Percentiles rank a stretch among this genome's conserved stretches.
Conservation (phyloP, 2,888 invertebrate species). For the Salpingus planirostris region DNA sequence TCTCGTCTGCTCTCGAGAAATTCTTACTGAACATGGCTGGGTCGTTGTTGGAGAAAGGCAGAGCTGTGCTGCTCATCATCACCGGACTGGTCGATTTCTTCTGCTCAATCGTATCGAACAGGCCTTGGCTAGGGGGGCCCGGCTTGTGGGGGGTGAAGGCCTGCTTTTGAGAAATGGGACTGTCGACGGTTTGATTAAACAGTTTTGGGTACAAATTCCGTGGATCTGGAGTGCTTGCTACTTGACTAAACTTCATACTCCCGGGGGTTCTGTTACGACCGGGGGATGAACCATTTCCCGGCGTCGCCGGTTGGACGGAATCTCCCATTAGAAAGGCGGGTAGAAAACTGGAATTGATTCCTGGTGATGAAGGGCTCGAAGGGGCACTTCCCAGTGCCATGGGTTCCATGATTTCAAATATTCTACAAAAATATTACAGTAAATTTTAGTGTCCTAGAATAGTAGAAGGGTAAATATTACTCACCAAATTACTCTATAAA, state of each 20-base stretch:
- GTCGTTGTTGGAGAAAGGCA: constrained; percentile 18
- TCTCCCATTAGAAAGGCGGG: constrained; percentile 75
- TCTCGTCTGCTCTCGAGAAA: constrained; percentile 30
- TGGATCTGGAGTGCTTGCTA: constrained; percentile 23
- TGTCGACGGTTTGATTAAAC: constrained; percentile 33
- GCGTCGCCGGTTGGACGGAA: constrained; percentile 44
- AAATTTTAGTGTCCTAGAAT: no score
- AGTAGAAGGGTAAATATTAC: no score
- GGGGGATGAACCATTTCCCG: constrained; percentile 29
- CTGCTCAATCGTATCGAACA: constrained; percentile 54
- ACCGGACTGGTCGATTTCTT: constrained; percentile 24
- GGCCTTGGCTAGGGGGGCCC: constrained; percentile 60
- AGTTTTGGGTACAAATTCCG: constrained; percentile 32
- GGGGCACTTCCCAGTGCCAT: constrained; percentile 75
- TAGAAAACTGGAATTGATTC: constrained; percentile 59
- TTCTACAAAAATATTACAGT: no score
- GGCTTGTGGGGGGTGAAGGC: constrained; percentile 45
- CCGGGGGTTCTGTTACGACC: constrained; percentile 29
- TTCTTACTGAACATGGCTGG: constrained; percentile 26
- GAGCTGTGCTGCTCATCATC: constrained; percentile 29
- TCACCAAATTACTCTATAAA: no score
- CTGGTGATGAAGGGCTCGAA: constrained; percentile 59
- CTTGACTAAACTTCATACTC: constrained; percentile 20
- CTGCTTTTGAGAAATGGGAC: constrained; percentile 33
- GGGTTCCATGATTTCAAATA: constrained; percentile 56